Evolutionary conservation across 2,888 invertebrate species (phyloP).

Genomic region (Eremobia ochroleuca): DNA sequence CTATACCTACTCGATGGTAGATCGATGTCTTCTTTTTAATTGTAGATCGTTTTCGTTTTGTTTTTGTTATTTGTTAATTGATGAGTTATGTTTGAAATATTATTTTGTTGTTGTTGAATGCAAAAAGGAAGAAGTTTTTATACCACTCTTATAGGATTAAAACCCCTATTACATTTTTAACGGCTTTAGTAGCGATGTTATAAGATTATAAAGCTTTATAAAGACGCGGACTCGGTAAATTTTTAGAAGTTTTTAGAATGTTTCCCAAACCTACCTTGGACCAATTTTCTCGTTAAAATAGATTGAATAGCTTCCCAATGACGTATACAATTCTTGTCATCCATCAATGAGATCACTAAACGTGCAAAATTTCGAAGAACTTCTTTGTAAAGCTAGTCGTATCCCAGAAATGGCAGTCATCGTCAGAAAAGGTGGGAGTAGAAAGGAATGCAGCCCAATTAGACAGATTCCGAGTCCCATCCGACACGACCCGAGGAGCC

Average conservation of each 20-base stretch:
- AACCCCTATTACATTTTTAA: not conserved
- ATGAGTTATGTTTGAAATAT: conserved; percentile 18
- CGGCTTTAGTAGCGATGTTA: not conserved
- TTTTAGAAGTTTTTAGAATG: not conserved
- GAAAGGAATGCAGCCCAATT: conserved; percentile 86
- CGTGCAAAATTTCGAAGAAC: conserved; percentile 48
- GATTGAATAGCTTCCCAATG: conserved; percentile 12
- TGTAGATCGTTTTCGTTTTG: conserved; percentile 38
- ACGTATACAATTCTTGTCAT: not conserved
- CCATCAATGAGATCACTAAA: not conserved
- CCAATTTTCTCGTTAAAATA: conserved; percentile 11
- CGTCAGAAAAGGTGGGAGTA: conserved; percentile 55
- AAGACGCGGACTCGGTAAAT: not conserved
- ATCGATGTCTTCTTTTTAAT: conserved; percentile 63
- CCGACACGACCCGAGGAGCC: conserved; percentile 60
- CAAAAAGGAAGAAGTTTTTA: conserved; percentile 1
- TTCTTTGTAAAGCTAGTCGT: conserved; percentile 18
- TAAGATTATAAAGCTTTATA: conserved; percentile 9
- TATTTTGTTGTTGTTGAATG: conserved; percentile 9
- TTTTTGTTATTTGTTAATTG: conserved; percentile 47
- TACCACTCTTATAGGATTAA: not conserved
- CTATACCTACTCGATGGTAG: conserved; percentile 61
- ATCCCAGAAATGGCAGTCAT: conserved; percentile 69
- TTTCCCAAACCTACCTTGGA: not conserved
- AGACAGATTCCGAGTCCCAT: conserved; percentile 75